phyloP scores from a whole-genome alignment of 2,797 vertebrate genomes.

The Gobionotothen gibberifrons region DNA sequence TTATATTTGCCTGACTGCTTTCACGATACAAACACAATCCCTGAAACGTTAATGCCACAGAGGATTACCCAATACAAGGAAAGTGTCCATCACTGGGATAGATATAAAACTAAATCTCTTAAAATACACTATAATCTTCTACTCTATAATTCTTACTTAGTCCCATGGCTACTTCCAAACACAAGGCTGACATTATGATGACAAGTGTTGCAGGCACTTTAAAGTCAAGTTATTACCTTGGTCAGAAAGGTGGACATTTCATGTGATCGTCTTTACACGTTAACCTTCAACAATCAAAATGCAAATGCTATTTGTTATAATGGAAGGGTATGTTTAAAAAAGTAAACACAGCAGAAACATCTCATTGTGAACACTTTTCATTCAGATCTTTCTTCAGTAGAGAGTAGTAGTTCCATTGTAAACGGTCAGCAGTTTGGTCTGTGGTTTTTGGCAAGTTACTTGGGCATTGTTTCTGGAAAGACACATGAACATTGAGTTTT shows the following conservation, averaged over 20 bases:
- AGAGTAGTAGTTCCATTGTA: slow-evolving; percentile 26
- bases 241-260: not conserved
- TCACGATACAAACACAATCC: not conserved
- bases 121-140: not conserved
- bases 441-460: slow-evolving; percentile 34
- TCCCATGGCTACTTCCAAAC: not conserved
- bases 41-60: not conserved
- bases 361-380: not conserved
- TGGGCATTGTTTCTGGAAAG: slow-evolving; percentile 44
- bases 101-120: slow-evolving; percentile 7
- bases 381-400: slow-evolving; percentile 8
- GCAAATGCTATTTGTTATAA: not conserved
- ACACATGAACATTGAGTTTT: slow-evolving; percentile 11
- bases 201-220: not conserved
- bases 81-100: not conserved
- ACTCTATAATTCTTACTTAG: not conserved
- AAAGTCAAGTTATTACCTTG: not conserved
- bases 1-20: not conserved
- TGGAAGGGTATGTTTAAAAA: not conserved
- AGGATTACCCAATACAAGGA: not conserved
- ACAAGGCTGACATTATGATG: not conserved
- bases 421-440: slow-evolving; percentile 50
- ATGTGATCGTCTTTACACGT: not conserved
- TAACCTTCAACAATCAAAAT: slow-evolving; percentile 2
- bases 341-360: slow-evolving; percentile 1